Evolutionary conservation across 1,140 invertebrate species (phyloP).

Genomic region (Ruditapes philippinarum): DNA sequence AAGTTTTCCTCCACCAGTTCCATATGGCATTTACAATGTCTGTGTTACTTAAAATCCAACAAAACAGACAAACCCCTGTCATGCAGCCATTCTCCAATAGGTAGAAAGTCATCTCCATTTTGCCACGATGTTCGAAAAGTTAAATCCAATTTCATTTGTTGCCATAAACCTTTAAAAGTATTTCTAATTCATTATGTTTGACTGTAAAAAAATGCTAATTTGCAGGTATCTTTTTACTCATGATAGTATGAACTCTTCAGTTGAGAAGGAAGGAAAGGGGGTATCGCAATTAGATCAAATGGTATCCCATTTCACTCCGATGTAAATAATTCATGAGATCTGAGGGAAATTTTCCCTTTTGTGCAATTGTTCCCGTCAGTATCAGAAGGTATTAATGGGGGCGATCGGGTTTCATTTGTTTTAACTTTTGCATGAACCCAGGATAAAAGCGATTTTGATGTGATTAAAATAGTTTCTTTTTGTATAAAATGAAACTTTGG

Average conservation of each 20-base stretch:
- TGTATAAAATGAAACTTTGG: too few relatives aligned
- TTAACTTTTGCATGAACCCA: background rate
- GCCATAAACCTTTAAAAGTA: too few relatives aligned
- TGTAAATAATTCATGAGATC: constrained; percentile 16
- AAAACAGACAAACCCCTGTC: too few relatives aligned
- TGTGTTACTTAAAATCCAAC: too few relatives aligned
- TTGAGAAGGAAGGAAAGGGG: background rate
- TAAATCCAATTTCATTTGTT: too few relatives aligned
- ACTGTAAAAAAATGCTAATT: too few relatives aligned
- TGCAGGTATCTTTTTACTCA: background rate
- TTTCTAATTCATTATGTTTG: too few relatives aligned
- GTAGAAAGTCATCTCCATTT: too few relatives aligned
- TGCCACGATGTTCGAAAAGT: too few relatives aligned
- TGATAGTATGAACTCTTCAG: background rate
- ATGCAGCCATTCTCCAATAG: too few relatives aligned
- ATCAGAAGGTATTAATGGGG: background rate
- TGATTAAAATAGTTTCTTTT: background rate
- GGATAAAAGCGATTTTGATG: background rate
- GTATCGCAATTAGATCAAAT: background rate
- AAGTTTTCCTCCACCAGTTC: too few relatives aligned
- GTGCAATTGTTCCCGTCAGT: background rate
- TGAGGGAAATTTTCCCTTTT: background rate
- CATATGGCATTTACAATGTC: too few relatives aligned
- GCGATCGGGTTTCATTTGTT: background rate
- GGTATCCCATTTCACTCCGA: background rate